These are phyloP conservation scores for Ceratosolen fusciceps DNA, from an alignment of 1,140 invertebrate genomes.

Conservation along the genomic window DNA sequence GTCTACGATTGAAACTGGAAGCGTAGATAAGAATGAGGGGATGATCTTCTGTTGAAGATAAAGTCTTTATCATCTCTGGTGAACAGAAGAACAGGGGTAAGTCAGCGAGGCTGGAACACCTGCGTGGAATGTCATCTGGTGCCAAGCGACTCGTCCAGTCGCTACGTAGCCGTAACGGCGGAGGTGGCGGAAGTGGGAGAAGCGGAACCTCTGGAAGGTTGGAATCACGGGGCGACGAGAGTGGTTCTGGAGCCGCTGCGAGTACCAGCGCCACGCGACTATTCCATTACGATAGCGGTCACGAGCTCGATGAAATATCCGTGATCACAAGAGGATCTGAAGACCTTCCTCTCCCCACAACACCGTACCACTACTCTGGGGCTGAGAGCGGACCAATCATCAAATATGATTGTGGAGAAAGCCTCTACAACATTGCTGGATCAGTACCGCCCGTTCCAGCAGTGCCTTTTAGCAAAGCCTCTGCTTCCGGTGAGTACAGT, in stretches of 20 bases:
- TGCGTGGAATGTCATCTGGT: conserved; percentile 74
- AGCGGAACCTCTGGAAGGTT: conserved; percentile 62
- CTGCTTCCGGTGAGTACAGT: conserved; percentile 59
- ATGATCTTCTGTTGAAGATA: no score
- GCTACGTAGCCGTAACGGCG: conserved; percentile 73
- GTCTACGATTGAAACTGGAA: no score
- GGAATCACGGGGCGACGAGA: conserved; percentile 67
- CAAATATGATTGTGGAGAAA: conserved; percentile 71
- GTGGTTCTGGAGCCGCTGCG: conserved; percentile 64
- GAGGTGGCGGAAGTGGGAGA: conserved; percentile 59
- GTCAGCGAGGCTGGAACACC: conserved; percentile 68
- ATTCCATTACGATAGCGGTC: conserved; percentile 73
- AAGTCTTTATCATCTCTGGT: neutral
- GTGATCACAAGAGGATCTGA: conserved; percentile 77
- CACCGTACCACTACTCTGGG: conserved; percentile 71
- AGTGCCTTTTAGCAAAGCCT: conserved; percentile 57
- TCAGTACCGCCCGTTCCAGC: conserved; percentile 65
- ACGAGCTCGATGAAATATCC: conserved; percentile 85
- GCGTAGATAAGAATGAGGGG: no score
- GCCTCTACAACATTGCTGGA: conserved; percentile 66
- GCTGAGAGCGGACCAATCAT: no score
- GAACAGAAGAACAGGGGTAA: neutral
- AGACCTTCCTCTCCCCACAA: conserved; percentile 76
- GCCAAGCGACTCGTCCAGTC: conserved; percentile 80
- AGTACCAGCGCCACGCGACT: conserved; percentile 70